phyloP scores from a whole-genome alignment of 2,888 invertebrate species.

The Tholera decimalis region DNA sequence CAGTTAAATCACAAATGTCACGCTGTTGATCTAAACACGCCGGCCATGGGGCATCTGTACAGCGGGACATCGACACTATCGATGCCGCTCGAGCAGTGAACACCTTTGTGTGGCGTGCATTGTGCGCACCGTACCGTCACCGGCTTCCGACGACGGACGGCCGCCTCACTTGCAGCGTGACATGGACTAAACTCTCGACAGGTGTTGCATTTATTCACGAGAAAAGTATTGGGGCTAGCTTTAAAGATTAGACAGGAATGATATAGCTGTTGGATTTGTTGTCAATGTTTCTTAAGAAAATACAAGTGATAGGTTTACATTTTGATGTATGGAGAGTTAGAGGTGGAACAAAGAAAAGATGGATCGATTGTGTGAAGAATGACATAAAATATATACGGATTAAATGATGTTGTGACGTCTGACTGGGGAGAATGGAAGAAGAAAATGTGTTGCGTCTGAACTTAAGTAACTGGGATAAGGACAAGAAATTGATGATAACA shows the following conservation, averaged over 20 bases:
- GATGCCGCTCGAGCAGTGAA: conserved; percentile 17
- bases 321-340: too few species aligned
- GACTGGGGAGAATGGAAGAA: too few species aligned
- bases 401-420: too few species aligned
- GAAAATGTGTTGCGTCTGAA: too few species aligned
- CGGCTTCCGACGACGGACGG: conserved; percentile 26
- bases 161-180: conserved; percentile 25
- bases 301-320: too few species aligned
- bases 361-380: too few species aligned
- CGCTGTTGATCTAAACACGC: conserved; percentile 11
- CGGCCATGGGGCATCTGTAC: conserved; percentile 5
- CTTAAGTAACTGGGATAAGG: too few species aligned
- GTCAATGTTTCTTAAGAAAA: too few species aligned
- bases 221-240: neutral
- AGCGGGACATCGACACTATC: conserved; percentile 24
- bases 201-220: conserved; percentile 4
- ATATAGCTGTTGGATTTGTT: neutral
- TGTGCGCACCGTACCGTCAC: conserved; percentile 31
- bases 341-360: too few species aligned
- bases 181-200: neutral
- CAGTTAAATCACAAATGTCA: conserved; percentile 5
- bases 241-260: neutral
- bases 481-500: too few species aligned
- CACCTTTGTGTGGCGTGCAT: conserved; percentile 46
- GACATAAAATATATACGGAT: too few species aligned